Evolutionary conservation across 2,113 vertebrate genomes (phyloP).

Genomic region (Triplophysa tibetana): DNA sequence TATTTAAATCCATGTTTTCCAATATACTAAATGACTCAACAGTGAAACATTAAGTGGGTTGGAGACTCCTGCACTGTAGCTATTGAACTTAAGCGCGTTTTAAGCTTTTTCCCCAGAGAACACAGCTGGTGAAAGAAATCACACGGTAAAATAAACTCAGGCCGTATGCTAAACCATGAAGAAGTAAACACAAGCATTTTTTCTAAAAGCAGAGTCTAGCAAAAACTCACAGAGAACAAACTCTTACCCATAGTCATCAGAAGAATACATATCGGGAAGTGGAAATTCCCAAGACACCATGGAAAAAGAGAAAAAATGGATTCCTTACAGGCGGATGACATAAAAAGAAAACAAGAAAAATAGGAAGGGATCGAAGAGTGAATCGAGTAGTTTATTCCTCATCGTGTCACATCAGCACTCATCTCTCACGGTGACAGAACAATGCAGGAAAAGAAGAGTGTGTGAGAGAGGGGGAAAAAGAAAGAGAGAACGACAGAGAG

Average conservation of each 20-base stretch:
- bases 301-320: constrained; percentile 34
- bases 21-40: constrained; percentile 37
- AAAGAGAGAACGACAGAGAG: constrained; percentile 58
- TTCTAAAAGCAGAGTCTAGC: neutral
- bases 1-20: constrained; percentile 5
- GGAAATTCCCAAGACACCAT: constrained; percentile 59
- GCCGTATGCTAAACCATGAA: neutral
- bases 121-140: constrained; percentile 48
- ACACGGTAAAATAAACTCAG: neutral
- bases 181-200: neutral
- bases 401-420: constrained; percentile 55
- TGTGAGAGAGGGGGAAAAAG: constrained; percentile 64
- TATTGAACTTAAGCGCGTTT: constrained; percentile 21
- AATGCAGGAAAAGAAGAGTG: constrained; percentile 66
- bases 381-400: constrained; percentile 28
- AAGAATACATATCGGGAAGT: constrained; percentile 82
- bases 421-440: neutral
- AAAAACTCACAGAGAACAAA: constrained; percentile 48
- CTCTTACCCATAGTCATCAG: constrained; percentile 86
- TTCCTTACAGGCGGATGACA: constrained; percentile 33
- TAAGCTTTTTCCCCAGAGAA: constrained; percentile 38
- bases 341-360: constrained; percentile 2
- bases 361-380: constrained; percentile 22
- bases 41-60: constrained; percentile 34
- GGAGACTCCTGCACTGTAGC: constrained; percentile 10